Conservation (phyloP, 2,888 invertebrate species). For the Selenia dentaria region DNA sequence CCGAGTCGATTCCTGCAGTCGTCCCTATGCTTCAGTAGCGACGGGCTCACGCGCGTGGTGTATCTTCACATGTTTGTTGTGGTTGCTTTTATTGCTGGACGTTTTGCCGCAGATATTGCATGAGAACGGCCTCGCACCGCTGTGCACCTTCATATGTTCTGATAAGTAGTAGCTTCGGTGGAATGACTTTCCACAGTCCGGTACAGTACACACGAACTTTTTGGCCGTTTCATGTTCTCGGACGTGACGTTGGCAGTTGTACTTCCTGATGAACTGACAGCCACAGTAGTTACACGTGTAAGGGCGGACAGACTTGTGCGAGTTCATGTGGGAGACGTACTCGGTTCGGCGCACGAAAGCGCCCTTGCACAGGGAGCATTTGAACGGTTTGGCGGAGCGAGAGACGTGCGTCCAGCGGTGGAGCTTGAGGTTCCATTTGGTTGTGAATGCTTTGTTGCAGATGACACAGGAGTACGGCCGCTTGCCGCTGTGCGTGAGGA, state of each 20-base stretch:
- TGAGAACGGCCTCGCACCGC: slow-evolving; percentile 91
- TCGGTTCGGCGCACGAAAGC: slow-evolving; percentile 93
- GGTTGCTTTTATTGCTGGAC: slow-evolving; percentile 95
- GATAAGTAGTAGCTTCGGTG: slow-evolving; percentile 94
- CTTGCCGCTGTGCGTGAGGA: slow-evolving; percentile 91
- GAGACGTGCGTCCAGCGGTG: slow-evolving; percentile 96
- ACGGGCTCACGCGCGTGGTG: slow-evolving; percentile 95
- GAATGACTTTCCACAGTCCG: slow-evolving; percentile 92
- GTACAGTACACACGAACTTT: slow-evolving; percentile 89
- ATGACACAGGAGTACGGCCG: slow-evolving; percentile 92
- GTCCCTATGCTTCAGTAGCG: slow-evolving; percentile 89
- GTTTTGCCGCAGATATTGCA: slow-evolving; percentile 96
- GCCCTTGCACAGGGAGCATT: slow-evolving; percentile 92
- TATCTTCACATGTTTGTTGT: slow-evolving; percentile 95
- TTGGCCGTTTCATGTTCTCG: slow-evolving; percentile 92
- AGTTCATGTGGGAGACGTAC: slow-evolving; percentile 93
- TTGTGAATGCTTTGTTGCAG: slow-evolving; percentile 94
- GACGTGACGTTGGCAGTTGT: slow-evolving; percentile 94
- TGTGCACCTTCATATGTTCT: slow-evolving; percentile 94
- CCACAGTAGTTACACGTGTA: slow-evolving; percentile 96
- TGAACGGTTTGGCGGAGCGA: slow-evolving; percentile 92
- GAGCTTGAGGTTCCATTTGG: slow-evolving; percentile 95
- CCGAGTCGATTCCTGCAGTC: not conserved
- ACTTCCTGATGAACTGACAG: slow-evolving; percentile 94
- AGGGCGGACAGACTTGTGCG: slow-evolving; percentile 92